Evolutionary conservation across 2,888 invertebrate species (phyloP).

Genomic region (Achlya flavicornis): DNA sequence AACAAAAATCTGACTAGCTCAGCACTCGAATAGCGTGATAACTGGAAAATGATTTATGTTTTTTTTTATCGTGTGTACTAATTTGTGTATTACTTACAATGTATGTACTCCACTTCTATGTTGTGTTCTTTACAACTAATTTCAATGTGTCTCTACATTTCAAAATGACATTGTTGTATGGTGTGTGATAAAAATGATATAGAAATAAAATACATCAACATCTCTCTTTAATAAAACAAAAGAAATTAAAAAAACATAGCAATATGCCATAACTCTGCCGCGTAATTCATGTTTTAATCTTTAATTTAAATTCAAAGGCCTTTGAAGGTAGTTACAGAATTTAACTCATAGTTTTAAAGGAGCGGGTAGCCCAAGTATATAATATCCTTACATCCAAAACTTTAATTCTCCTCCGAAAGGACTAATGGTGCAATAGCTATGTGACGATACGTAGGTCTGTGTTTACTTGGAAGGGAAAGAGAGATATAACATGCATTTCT

Average conservation of each 20-base stretch:
- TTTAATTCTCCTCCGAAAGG: neutral
- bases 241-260: neutral
- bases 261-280: neutral
- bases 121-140: neutral
- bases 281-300: slow-evolving; percentile 28
- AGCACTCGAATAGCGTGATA: slow-evolving; percentile 3
- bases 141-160: neutral
- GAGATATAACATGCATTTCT: slow-evolving; percentile 34
- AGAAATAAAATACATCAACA: slow-evolving; percentile 4
- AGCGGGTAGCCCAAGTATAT: neutral
- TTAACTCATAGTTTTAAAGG: slow-evolving; percentile 9
- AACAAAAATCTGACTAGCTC: slow-evolving; percentile 4
- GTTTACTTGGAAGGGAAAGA: slow-evolving; percentile 16
- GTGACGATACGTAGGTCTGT: slow-evolving; percentile 27
- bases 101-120: neutral
- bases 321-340: neutral
- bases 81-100: neutral
- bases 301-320: too few relatives aligned
- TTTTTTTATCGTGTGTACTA: neutral
- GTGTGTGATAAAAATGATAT: neutral
- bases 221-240: neutral
- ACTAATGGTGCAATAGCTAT: slow-evolving; percentile 28
- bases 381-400: neutral
- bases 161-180: neutral
- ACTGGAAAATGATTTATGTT: neutral